Evolutionary conservation across 2,888 invertebrate species (phyloP), one percentile per base, ranked within the genome.

Genomic region (Agriopis aurantiaria): DNA sequence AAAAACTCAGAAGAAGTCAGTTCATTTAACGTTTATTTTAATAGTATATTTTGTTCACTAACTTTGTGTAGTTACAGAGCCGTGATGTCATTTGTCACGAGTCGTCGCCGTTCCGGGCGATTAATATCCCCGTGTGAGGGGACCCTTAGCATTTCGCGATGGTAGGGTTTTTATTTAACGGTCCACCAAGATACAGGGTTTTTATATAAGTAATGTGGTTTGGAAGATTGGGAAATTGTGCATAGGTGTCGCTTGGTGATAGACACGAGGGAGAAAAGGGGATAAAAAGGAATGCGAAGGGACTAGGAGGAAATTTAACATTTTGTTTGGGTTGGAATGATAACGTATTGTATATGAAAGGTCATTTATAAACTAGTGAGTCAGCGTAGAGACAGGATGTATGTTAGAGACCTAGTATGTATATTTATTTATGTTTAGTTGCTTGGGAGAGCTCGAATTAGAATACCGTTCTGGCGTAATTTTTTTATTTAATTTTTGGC

Each of bases 11-110:
- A 12, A 12, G 0, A 7, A 12, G 7, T 14, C n/a, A 0, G 5
- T 48, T n/a, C 6, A 48, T 48, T 14, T 0, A 48, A 48, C n/a
- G n/a, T 48, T 48, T n/a, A 0, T 48, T 12, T 48, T 48, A 12
- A 3, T 17, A 51, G 17, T 10, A 52, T 6, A 52, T 1, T 23
- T 33, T 10, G 12, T 48, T 9, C 8, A 53, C 8, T n/a, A 40
- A 55, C 11, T n/a, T 2, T 3, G 8, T 55, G n/a, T 23, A 68
- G 58, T 59, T 52, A 65, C 57, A 64, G 69, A 73, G 71, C 71
- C 73, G 78, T 83, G 86, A 84, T 84, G 83, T 87, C 88, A 86
- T 86, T 86, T 85, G 87, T 87, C 86, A 86, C 81, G 72, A 79
- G 80, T 49, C 78, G 72, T 49, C 78, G 74, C 75, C 84, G 83